Conservation (phyloP, 2,888 invertebrate genomes). For the Mesopsocus fuscifrons region DNA sequence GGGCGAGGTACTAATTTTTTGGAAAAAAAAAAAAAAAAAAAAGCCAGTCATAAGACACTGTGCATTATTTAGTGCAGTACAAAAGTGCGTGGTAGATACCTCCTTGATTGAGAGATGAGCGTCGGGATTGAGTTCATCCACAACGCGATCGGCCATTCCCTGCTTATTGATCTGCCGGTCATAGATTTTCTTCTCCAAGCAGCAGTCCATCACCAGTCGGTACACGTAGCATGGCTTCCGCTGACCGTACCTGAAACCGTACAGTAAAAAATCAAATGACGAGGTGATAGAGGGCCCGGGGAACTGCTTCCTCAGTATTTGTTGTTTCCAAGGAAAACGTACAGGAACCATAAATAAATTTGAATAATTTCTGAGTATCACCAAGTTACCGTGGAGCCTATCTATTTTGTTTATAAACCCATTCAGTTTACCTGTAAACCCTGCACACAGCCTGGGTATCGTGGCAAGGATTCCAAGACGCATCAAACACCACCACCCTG, state of each 20-base stretch:
- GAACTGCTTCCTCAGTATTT: no score
- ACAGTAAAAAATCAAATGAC: conserved; percentile 10
- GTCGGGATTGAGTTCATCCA: conserved; percentile 95
- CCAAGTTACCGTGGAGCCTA: no score
- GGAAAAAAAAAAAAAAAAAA: no score
- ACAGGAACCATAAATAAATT: no score
- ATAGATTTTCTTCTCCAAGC: conserved; percentile 93
- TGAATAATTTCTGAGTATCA: no score
- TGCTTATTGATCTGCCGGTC: conserved; percentile 97
- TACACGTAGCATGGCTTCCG: conserved; percentile 89
- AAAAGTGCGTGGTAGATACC: no score
- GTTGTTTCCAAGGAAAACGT: no score
- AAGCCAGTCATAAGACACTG: no score
- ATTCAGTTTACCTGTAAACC: conserved; percentile 59
- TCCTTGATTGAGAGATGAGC: conserved; percentile 80
- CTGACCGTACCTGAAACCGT: conserved; percentile 60
- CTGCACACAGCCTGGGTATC: conserved; percentile 95
- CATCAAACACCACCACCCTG: conserved; percentile 92
- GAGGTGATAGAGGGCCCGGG: no score
- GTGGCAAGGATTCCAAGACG: conserved; percentile 99
- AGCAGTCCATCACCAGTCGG: conserved; percentile 90
- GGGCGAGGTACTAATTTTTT: no score
- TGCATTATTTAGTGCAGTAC: no score
- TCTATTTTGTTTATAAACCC: no score
- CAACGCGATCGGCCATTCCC: conserved; percentile 94